These are phyloP conservation scores for Heteromormyrus szaboi DNA, from an alignment of 2,797 vertebrate species.

Conservation along the genomic window DNA sequence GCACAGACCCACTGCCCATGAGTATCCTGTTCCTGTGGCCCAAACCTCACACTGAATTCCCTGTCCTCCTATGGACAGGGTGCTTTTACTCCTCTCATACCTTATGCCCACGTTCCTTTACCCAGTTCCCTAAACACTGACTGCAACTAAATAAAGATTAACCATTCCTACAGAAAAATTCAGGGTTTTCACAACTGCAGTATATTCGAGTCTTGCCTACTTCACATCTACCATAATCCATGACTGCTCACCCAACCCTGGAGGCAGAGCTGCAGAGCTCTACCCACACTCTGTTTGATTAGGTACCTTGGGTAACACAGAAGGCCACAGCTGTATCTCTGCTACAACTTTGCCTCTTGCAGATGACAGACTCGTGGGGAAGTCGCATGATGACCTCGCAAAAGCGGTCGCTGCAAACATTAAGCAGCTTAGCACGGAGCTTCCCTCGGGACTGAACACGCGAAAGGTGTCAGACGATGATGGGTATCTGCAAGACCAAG, in stretches of 20 bases:
- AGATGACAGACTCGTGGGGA: background rate
- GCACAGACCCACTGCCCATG: background rate
- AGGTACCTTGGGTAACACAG: background rate
- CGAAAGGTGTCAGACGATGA: background rate
- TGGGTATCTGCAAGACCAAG: background rate
- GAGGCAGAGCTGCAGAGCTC: background rate
- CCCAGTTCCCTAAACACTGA: background rate
- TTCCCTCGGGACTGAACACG: background rate
- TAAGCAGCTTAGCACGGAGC: background rate
- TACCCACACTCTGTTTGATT: background rate
- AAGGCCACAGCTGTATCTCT: background rate
- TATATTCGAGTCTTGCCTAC: background rate
- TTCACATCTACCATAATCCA: background rate
- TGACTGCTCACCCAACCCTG: background rate
- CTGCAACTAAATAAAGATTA: background rate
- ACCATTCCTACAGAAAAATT: background rate
- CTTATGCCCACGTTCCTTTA: no score
- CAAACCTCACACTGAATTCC: background rate
- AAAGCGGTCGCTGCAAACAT: background rate
- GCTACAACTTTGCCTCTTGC: background rate
- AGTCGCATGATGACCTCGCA: background rate
- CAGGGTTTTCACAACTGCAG: background rate
- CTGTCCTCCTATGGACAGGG: background rate
- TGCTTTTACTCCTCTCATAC: background rate
- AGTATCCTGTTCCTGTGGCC: background rate